These are phyloP conservation scores for Haliclystus octoradiatus DNA, from an alignment of 30 jellyfish, hydroid and myxozoan species.

Conservation along the genomic window DNA sequence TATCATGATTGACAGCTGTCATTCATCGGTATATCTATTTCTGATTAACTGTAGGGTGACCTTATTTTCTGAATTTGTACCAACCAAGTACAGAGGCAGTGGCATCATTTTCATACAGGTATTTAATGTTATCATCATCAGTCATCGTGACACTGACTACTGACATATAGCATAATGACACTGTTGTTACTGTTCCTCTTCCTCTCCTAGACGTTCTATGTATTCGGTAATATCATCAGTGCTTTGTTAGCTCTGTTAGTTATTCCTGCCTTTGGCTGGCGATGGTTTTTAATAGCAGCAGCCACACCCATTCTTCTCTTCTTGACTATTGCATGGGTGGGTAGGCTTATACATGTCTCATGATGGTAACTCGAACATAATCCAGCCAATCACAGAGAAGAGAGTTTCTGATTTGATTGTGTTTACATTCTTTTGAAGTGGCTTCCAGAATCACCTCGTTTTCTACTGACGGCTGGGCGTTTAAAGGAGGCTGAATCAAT, in stretches of 20 bases:
- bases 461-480: conserved; percentile 20
- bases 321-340: conserved; percentile 22
- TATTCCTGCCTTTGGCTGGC: conserved; percentile 26
- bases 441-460: conserved; percentile 51
- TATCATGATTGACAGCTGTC: background rate
- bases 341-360: too few species aligned
- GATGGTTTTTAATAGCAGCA: conserved; percentile 11
- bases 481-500: conserved; percentile 11
- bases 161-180: too few species aligned
- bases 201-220: conserved; percentile 24
- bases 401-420: too few species aligned
- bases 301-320: conserved; percentile 17
- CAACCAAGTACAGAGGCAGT: conserved; percentile 13
- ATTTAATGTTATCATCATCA: background rate
- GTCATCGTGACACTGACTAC: background rate
- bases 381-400: too few species aligned
- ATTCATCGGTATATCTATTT: too few species aligned
- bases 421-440: too few species aligned
- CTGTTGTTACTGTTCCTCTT: background rate
- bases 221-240: conserved; percentile 25
- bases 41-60: too few species aligned
- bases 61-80: conserved; percentile 25
- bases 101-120: conserved; percentile 22
- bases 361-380: too few species aligned
- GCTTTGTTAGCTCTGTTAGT: conserved; percentile 19